Evolutionary conservation across 2,797 vertebrate genomes (phyloP).

Genomic region (Myiotriccus ornatus): DNA sequence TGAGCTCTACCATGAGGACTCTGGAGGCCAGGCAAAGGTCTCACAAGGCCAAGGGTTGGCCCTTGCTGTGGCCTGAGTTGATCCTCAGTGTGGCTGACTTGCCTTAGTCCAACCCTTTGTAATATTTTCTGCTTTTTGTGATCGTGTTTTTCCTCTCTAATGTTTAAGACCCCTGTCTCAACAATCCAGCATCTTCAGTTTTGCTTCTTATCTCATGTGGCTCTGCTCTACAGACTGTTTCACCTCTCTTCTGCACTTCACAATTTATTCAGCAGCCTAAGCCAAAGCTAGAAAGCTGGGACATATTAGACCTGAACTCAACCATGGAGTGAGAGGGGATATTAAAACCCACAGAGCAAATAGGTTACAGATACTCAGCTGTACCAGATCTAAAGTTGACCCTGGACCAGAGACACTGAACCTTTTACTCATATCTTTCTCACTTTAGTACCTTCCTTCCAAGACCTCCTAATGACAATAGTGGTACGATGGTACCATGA

Average conservation of each 20-base stretch:
- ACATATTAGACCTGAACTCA: background rate
- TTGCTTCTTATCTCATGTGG: background rate
- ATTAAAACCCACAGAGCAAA: background rate
- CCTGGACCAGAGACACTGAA: background rate
- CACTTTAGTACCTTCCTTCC: background rate
- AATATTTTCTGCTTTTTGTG: background rate
- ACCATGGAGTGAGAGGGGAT: accelerated
- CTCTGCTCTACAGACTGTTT: background rate
- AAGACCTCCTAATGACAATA: background rate
- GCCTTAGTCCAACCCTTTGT: background rate
- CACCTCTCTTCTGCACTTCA: background rate
- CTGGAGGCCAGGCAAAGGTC: background rate
- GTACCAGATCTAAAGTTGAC: background rate
- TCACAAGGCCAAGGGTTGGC: background rate
- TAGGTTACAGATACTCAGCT: background rate
- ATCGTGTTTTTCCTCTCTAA: background rate
- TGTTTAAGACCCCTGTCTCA: background rate
- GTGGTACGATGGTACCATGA: background rate
- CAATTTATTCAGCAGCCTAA: background rate
- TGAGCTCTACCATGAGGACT: background rate
- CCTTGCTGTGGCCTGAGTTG: background rate
- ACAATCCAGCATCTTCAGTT: background rate
- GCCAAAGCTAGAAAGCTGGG: background rate
- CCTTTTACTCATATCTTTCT: background rate
- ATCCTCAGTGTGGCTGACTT: background rate